Evolutionary conservation across 2,113 vertebrate species (phyloP), one percentile per base, ranked within the genome.

Genomic region (Urocynchramus pylzowi): DNA sequence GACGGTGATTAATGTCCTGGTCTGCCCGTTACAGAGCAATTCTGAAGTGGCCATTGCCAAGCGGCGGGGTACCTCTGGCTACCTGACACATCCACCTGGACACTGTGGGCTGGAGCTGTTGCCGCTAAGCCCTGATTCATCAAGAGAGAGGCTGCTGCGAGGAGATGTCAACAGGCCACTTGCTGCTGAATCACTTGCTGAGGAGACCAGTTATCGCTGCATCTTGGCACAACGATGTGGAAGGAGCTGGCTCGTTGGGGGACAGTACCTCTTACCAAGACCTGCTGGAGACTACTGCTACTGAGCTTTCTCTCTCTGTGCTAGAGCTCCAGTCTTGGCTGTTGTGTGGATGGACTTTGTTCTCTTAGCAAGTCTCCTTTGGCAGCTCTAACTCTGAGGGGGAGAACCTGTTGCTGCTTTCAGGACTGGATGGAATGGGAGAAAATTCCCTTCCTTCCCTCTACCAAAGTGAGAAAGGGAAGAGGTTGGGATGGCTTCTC

Each of bases 1-100:
- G 21, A 5, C 74, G 60, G 44, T 93, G 76, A 90, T 92, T 97
- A 87, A 97, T 0, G 9, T 95, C 91, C 56, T 91, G 94, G 73
- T 97, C 87, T 96, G 37, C 90, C 93, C 42, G 11, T 95, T 96
- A 89, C 96, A 97, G 96, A 97, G 35, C 76, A 87, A 7, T 63
- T 90, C 85, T 92, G 22, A 86, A 84, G 95, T 90, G 88, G 92
- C 95, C 59, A 52, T 56, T 84, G 88, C 85, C 65, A 70, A 84
- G 76, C 95, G 87, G 73, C 88, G 33, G 92, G 69, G 80, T 96
- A 68, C 83, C 83, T 94, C 93, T 89, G 93, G 63, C 80, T 96
- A 37, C 85, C 92, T 89, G 68, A 74, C 78, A 87, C 76, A 94
- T 87, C 83, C 85, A 52, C 68, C 68, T 81, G 96, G 79, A 96